These are phyloP conservation scores for Geopemphigus sp. DNA, from an alignment of 1,140 invertebrate species.

Conservation along the genomic window DNA sequence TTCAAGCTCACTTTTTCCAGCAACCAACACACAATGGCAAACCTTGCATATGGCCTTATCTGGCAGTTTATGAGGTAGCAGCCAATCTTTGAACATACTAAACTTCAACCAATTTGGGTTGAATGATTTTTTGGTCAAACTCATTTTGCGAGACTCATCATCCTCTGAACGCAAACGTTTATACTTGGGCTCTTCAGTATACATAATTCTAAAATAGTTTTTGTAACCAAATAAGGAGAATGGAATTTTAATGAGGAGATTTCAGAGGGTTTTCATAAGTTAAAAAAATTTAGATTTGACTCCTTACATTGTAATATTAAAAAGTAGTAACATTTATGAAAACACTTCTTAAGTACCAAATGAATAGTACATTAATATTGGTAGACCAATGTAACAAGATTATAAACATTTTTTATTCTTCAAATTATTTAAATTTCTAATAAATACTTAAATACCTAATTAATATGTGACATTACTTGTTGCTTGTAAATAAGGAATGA, in stretches of 20 bases:
- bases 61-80: constrained; percentile 52
- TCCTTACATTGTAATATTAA: neutral
- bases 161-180: constrained; percentile 38
- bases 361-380: neutral
- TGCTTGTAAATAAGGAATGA: too few species aligned
- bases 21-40: constrained; percentile 54
- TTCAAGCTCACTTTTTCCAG: constrained; percentile 55
- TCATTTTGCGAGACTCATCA: constrained; percentile 44
- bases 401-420: too few species aligned
- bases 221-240: constrained; percentile 39
- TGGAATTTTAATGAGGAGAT: constrained; percentile 3
- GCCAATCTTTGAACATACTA: constrained; percentile 54
- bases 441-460: too few species aligned
- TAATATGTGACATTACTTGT: too few species aligned
- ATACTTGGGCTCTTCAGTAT: constrained; percentile 38
- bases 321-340: neutral
- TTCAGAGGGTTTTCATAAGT: constrained; percentile 31
- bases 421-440: too few species aligned
- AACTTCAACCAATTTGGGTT: constrained; percentile 52
- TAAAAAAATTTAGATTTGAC: neutral
- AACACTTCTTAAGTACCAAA: neutral
- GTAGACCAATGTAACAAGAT: too few species aligned
- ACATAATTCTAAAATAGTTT: constrained; percentile 45
- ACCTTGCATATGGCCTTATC: constrained; percentile 53
- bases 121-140: constrained; percentile 50